Percentiles rank a stretch among this genome's conserved stretches.
Conservation (phyloP, 2,797 vertebrate genomes). For the Cossypha polioptera region DNA sequence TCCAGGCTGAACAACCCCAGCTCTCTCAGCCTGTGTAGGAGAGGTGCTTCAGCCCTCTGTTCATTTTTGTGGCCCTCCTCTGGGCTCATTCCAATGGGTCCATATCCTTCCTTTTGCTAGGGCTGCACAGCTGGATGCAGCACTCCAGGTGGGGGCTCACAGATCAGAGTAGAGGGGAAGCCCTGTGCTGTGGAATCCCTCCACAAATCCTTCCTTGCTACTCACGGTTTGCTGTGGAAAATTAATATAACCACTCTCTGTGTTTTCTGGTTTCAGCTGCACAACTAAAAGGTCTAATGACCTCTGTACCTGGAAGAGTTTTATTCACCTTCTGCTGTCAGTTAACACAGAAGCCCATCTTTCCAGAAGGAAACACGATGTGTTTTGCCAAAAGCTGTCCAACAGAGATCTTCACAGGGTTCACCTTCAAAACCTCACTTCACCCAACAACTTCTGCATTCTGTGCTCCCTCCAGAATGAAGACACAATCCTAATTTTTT, state of each 20-base stretch:
- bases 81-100: neutral
- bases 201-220: neutral
- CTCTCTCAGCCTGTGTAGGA: neutral
- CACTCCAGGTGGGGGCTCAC: neutral
- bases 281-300: neutral
- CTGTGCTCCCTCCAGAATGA: neutral
- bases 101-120: neutral
- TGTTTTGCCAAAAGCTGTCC: neutral
- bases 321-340: neutral
- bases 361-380: neutral
- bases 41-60: neutral
- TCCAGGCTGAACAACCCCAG: neutral
- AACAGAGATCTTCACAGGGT: neutral
- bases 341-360: neutral
- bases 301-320: neutral
- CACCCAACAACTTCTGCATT: neutral
- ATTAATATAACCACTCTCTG: neutral
- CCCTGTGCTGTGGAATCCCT: neutral
- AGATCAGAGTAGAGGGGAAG: neutral
- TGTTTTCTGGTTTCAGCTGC: neutral
- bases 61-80: neutral
- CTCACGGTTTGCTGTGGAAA: neutral
- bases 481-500: neutral
- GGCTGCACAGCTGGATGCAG: neutral
- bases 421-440: neutral